A percentile compares a stretch with the other conserved stretches of the same genome.
Evolutionary conservation across 2,888 invertebrate genomes (phyloP).

Genomic region (Trachelus troglodyta): DNA sequence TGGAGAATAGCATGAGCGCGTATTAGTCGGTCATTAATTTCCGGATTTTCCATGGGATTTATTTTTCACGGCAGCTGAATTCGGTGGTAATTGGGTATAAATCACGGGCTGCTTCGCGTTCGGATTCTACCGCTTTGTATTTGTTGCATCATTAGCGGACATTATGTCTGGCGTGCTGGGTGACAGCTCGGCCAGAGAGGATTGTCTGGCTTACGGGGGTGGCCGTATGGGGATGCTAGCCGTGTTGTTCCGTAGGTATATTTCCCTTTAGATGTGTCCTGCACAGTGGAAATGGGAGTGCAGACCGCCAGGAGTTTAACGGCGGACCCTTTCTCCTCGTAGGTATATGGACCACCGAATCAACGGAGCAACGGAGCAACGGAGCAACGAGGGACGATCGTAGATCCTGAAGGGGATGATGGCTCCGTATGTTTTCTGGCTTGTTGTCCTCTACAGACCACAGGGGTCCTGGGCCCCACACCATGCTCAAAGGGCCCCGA

Average conservation of each 20-base stretch:
- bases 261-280: too few species aligned
- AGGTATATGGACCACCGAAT: too few species aligned
- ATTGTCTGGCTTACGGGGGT: conserved; percentile 7
- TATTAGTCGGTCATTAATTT: conserved; percentile 38
- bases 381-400: too few species aligned
- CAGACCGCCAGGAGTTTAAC: too few species aligned
- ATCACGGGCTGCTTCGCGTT: conserved; percentile 27
- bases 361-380: too few species aligned
- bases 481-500: conserved; percentile 51
- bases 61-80: conserved; percentile 36
- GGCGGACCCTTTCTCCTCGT: too few species aligned
- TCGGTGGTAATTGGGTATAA: conserved; percentile 50
- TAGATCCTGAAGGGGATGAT: conserved; percentile 23
- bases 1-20: too few species aligned
- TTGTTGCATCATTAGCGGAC: conserved; percentile 42
- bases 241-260: too few species aligned
- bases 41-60: conserved; percentile 36
- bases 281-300: too few species aligned
- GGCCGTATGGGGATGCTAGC: too few species aligned
- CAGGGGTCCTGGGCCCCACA: conserved; percentile 49
- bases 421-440: conserved; percentile 43
- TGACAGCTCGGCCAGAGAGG: conserved; percentile 25
- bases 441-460: conserved; percentile 51
- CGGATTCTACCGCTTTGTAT: conserved; percentile 32
- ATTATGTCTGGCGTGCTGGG: conserved; percentile 38